Conservation (phyloP, 2,888 invertebrate genomes). For the Clistopyga incitator region DNA sequence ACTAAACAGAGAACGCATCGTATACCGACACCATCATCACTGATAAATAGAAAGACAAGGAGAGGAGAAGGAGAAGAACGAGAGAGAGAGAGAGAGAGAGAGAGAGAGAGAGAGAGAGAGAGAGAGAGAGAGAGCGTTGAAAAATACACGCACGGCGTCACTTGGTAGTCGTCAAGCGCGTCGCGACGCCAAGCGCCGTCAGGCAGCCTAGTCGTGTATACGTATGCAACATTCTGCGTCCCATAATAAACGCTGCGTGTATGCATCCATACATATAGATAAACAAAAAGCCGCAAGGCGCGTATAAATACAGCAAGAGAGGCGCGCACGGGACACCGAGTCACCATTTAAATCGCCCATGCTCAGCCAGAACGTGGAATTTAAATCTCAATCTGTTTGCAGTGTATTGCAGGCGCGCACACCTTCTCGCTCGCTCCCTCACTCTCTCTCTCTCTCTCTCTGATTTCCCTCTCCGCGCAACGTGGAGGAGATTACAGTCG, state of each 20-base stretch:
- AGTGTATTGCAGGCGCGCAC: constrained; percentile 49
- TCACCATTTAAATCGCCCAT: constrained; percentile 81
- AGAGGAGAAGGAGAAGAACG: neutral
- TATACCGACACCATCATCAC: neutral
- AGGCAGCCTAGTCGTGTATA: constrained; percentile 20
- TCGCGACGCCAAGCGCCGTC: constrained; percentile 40
- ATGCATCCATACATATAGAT: neutral
- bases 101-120: neutral
- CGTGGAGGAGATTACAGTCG: constrained; percentile 51
- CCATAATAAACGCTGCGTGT: constrained; percentile 5
- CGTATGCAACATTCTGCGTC: neutral
- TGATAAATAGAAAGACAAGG: neutral
- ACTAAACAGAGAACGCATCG: neutral
- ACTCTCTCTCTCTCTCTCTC: constrained; percentile 25
- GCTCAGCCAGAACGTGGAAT: constrained; percentile 70
- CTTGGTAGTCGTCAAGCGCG: constrained; percentile 19
- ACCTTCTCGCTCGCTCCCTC: constrained; percentile 15
- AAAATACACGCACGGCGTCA: constrained; percentile 30
- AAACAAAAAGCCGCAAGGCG: constrained; percentile 18
- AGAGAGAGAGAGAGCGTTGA: neutral
- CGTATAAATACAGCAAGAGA: constrained; percentile 52
- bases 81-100: neutral
- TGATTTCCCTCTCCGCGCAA: neutral
- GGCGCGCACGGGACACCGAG: constrained; percentile 63
- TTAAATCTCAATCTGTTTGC: constrained; percentile 77